phyloP scores from a whole-genome alignment of 2,113 vertebrate species.

The Tyto alba region DNA sequence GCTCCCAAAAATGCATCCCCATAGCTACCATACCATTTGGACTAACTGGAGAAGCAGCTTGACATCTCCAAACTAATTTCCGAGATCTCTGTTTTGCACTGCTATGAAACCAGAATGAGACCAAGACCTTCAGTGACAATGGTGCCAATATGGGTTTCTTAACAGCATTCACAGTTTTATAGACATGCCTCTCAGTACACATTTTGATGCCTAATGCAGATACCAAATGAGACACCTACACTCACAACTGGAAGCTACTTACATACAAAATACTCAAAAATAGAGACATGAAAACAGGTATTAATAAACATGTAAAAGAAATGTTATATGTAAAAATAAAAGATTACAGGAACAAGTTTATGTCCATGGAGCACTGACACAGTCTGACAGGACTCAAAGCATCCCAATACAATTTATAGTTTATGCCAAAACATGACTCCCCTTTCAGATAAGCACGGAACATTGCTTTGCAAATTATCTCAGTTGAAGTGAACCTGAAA shows the following conservation, averaged over 20 bases:
- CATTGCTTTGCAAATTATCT: neutral
- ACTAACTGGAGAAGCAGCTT: neutral
- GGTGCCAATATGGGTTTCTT: neutral
- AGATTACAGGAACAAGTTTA: neutral
- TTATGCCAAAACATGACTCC: neutral
- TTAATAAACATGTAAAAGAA: neutral
- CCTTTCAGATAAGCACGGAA: neutral
- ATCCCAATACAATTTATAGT: neutral
- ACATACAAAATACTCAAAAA: neutral
- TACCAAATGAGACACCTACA: neutral
- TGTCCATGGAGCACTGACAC: neutral
- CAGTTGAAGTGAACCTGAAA: neutral
- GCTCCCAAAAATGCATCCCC: neutral
- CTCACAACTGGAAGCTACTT: neutral
- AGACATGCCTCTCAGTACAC: neutral
- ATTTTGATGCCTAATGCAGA: neutral
- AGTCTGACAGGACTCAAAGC: neutral
- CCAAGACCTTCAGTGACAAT: neutral
- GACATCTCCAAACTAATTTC: neutral
- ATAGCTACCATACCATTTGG: rapidly evolving
- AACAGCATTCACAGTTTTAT: neutral
- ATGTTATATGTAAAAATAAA: neutral
- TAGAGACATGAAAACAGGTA: neutral
- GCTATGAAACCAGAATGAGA: neutral
- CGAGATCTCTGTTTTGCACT: neutral